Evolutionary conservation across 2,797 vertebrate genomes (phyloP).

Genomic region (Spinibarbus caldwelli): DNA sequence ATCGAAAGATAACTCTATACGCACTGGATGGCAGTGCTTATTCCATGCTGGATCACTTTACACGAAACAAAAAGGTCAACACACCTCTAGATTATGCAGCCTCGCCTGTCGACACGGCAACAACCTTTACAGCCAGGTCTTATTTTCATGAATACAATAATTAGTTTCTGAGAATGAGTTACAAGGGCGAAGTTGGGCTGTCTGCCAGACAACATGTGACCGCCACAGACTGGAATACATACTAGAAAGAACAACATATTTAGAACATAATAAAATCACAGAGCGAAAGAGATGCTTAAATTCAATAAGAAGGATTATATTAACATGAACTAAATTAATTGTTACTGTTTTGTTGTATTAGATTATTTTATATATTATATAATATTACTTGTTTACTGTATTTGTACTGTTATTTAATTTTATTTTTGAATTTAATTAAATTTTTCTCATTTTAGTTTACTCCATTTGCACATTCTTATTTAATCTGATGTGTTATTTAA

Average conservation of each 20-base stretch:
- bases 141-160: conserved; percentile 41
- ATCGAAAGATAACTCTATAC: conserved; percentile 38
- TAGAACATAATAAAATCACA: neutral
- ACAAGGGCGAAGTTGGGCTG: neutral
- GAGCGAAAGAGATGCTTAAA: neutral
- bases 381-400: neutral
- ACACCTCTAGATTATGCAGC: conserved; percentile 43
- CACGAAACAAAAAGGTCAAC: conserved; percentile 55
- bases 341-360: neutral
- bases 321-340: neutral
- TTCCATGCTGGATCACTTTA: conserved; percentile 50
- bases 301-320: neutral
- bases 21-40: neutral
- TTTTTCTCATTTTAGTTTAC: neutral
- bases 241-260: neutral
- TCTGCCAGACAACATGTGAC: conserved; percentile 13
- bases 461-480: neutral
- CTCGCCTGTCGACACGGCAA: conserved; percentile 31
- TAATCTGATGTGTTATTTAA: neutral
- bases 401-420: neutral
- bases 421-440: too few species aligned
- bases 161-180: conserved; percentile 21
- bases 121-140: conserved; percentile 40
- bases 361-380: neutral
- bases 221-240: neutral